Conservation (phyloP, 2,888 invertebrate species). For the Clostera curtula region DNA sequence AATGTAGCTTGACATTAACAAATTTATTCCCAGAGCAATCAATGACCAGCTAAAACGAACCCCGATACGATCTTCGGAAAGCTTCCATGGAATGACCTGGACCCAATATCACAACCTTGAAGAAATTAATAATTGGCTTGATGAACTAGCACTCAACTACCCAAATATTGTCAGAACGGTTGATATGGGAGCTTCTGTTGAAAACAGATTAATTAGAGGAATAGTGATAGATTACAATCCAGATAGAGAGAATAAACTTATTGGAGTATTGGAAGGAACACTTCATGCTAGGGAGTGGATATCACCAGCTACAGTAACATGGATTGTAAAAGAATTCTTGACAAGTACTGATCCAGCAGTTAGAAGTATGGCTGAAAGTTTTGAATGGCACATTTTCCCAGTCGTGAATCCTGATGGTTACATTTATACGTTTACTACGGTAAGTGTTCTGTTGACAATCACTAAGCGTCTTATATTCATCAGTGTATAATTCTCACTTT, state of each 20-base stretch:
- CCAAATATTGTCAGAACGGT: slow-evolving; percentile 65
- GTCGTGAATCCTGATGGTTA: slow-evolving; percentile 86
- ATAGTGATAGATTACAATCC: slow-evolving; percentile 54
- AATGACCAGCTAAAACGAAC: slow-evolving; percentile 54
- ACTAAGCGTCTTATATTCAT: not conserved
- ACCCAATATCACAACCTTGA: slow-evolving; percentile 75
- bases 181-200: slow-evolving; percentile 74
- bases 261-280: slow-evolving; percentile 75
- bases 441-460: slow-evolving; percentile 53
- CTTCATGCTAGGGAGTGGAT: slow-evolving; percentile 87
- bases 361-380: slow-evolving; percentile 75
- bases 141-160: slow-evolving; percentile 60
- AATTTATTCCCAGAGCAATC: slow-evolving; percentile 51
- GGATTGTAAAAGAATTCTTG: slow-evolving; percentile 80
- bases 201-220: slow-evolving; percentile 77
- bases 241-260: slow-evolving; percentile 45
- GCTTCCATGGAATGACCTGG: slow-evolving; percentile 60
- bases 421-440: slow-evolving; percentile 76
- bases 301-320: slow-evolving; percentile 77
- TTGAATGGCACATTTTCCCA: slow-evolving; percentile 86
- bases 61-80: slow-evolving; percentile 26
- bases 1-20: not conserved
- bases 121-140: slow-evolving; percentile 76
- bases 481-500: too few species aligned
- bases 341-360: slow-evolving; percentile 72